These are phyloP conservation scores for Notamacropus eugenii DNA, from an alignment of 2,797 vertebrate genomes.

Conservation along the genomic window DNA sequence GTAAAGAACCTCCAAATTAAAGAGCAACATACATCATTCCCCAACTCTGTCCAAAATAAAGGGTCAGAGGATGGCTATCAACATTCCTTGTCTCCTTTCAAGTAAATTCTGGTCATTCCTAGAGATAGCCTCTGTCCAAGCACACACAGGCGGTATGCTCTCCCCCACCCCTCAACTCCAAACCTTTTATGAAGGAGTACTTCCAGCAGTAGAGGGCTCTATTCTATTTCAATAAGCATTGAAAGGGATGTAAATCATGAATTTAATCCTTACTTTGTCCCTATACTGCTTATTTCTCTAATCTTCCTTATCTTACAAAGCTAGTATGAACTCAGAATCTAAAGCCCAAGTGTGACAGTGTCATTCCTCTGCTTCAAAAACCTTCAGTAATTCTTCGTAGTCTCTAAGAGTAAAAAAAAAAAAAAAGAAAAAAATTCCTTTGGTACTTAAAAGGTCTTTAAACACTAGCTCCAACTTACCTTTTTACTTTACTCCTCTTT, in stretches of 20 bases:
- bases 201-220: neutral
- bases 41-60: neutral
- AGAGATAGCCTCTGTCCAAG: neutral
- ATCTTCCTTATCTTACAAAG: conserved; percentile 7
- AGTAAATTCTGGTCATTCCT: neutral
- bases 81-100: neutral
- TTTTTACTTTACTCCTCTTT: neutral
- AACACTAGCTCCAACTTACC: neutral
- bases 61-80: neutral
- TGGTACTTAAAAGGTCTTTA: neutral
- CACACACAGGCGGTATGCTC: neutral
- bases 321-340: conserved; percentile 14
- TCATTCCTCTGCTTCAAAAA: neutral
- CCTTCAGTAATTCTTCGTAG: neutral
- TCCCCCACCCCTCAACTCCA: neutral
- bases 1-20: neutral
- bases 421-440: neutral
- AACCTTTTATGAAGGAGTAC: neutral
- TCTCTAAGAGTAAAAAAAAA: neutral
- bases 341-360: neutral
- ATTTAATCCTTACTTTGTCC: conserved; percentile 26
- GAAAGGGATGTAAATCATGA: neutral
- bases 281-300: conserved; percentile 1
- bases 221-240: neutral
- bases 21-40: neutral